Evolutionary conservation across 2,888 invertebrate species (phyloP).

Genomic region (Thumatha senex): DNA sequence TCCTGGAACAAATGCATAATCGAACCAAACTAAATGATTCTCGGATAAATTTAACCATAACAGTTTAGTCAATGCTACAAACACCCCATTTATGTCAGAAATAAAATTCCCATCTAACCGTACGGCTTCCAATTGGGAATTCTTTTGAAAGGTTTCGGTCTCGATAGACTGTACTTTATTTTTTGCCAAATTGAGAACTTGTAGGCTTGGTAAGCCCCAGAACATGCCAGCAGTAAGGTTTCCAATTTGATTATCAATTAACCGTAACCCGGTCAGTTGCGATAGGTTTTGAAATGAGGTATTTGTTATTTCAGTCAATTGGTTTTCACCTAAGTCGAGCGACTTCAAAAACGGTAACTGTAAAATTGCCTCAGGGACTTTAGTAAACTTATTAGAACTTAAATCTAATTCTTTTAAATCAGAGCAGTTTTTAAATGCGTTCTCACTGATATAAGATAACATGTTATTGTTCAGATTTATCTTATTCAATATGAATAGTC

Average conservation of each 20-base stretch:
- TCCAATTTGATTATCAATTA: conserved; percentile 95
- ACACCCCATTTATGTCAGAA: conserved; percentile 94
- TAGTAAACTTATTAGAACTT: conserved; percentile 92
- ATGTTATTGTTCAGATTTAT: conserved; percentile 93
- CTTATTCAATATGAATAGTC: conserved; percentile 91
- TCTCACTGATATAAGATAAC: conserved; percentile 88
- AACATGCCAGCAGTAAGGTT: conserved; percentile 94
- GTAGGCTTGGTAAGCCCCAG: conserved; percentile 91
- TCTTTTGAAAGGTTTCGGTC: conserved; percentile 92
- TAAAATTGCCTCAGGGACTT: conserved; percentile 92
- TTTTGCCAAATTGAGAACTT: conserved; percentile 94
- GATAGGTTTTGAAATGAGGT: conserved; percentile 93
- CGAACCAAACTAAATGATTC: conserved; percentile 96
- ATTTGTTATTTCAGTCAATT: conserved; percentile 91
- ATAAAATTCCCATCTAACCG: conserved; percentile 94
- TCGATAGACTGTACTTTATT: conserved; percentile 95
- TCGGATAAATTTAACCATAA: conserved; percentile 95
- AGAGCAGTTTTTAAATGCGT: conserved; percentile 94
- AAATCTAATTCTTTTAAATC: conserved; percentile 94
- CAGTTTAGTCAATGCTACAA: conserved; percentile 91
- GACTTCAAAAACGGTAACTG: conserved; percentile 93
- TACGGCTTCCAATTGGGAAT: conserved; percentile 92
- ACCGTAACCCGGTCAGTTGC: conserved; percentile 92
- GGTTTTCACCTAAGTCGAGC: conserved; percentile 95
- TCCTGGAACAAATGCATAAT: conserved; percentile 94